phyloP scores from a whole-genome alignment of 2,113 vertebrate genomes.

The Hystrix cristata region DNA sequence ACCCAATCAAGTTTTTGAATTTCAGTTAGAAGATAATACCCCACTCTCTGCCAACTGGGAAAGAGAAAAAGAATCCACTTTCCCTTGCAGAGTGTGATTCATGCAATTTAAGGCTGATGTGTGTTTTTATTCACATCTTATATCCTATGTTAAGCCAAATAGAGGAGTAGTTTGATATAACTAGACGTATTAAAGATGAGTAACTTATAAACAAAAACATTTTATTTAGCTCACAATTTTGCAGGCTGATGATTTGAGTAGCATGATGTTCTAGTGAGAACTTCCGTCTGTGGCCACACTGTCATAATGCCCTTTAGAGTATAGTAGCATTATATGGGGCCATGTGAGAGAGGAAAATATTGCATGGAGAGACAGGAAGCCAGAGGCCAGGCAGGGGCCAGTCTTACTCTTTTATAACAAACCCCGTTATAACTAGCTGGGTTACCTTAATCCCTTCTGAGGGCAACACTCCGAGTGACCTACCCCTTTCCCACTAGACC shows the following conservation, averaged over 20 bases:
- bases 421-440: background rate
- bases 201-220: background rate
- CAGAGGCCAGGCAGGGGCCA: background rate
- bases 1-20: background rate
- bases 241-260: background rate
- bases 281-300: background rate
- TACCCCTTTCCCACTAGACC: no score
- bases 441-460: background rate
- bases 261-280: background rate
- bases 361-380: background rate
- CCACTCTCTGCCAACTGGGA: background rate
- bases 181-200: background rate
- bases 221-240: background rate
- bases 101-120: background rate
- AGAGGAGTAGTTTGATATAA: background rate
- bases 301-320: background rate
- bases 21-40: background rate
- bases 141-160: background rate
- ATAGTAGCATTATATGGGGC: background rate
- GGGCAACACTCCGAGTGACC: background rate
- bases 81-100: background rate
- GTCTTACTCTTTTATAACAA: background rate
- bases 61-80: background rate
- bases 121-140: background rate
- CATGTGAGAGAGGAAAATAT: background rate